Percentiles rank a stretch among this genome's conserved stretches.
Evolutionary conservation across 2,888 invertebrate genomes (phyloP).

Genomic region (Drosophila trichaetosa): DNA sequence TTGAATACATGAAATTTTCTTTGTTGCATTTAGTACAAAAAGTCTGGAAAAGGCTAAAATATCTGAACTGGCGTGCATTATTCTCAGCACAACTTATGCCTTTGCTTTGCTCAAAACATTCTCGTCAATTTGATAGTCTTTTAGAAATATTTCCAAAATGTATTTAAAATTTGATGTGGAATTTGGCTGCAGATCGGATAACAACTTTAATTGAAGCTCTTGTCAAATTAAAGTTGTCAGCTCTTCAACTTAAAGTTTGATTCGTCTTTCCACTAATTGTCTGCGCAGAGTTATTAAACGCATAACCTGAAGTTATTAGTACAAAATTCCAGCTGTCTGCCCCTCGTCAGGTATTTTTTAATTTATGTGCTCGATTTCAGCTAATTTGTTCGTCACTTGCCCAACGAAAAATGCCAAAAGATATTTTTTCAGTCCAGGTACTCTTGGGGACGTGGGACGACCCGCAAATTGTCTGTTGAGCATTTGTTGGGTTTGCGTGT

Average conservation of each 20-base stretch:
- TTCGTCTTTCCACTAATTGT: background rate
- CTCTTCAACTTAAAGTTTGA: background rate
- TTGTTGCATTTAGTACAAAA: background rate
- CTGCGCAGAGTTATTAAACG: slow-evolving; percentile 4
- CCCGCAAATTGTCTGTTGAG: slow-evolving; percentile 8
- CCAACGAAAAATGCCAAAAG: slow-evolving; percentile 46
- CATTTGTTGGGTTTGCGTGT: background rate
- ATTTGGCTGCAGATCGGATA: background rate
- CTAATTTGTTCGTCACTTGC: slow-evolving; percentile 77
- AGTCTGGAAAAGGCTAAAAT: background rate
- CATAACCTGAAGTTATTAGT: slow-evolving; percentile 22
- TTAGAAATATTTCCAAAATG: background rate
- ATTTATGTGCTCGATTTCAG: slow-evolving; percentile 65
- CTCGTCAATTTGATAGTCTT: background rate
- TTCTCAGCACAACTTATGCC: background rate
- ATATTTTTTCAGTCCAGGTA: slow-evolving; percentile 17
- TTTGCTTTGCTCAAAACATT: background rate
- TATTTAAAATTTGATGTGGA: background rate
- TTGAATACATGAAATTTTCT: background rate
- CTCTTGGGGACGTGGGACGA: slow-evolving; percentile 36
- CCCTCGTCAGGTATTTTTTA: slow-evolving; percentile 56
- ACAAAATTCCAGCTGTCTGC: slow-evolving; percentile 43
- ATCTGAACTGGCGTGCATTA: fast-evolving
- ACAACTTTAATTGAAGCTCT: background rate
- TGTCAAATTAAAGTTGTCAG: slow-evolving; percentile 7